Evolutionary conservation across 1,140 invertebrate genomes (phyloP), one percentile per base, ranked within the genome.

Genomic region (Heterodera carotae): DNA sequence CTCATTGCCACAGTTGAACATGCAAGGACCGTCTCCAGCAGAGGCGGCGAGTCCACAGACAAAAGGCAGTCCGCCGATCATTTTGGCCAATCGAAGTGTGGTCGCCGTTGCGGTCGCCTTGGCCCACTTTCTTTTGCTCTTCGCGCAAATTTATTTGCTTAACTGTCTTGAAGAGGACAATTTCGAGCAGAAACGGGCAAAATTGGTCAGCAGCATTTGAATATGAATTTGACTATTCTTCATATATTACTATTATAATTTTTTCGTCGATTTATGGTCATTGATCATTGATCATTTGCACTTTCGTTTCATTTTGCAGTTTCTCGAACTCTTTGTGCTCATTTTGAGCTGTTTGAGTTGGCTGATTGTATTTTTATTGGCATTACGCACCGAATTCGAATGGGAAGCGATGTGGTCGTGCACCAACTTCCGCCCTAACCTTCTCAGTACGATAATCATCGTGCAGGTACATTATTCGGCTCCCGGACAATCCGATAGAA

Each of bases 81-180:
- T 62, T 56, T 25, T 74, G 18, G 72, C 27, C 39, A 74, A 74
- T 62, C 72, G 72, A n/a, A 62, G 56, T 22, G 56, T 74, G 25
- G 72, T 64, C n/a, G 64, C 72, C 27, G 64, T 74, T 27, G 72
- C 72, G 27, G 29, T 74, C 18, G 72, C 56, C 6, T 59, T 74
- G 59, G 72, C 72, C 22, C 43, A 74, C 25, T 62, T 74, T 27
- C 64, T 74, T 25, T 36, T 74, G 53, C 56, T 74, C 1, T 74
- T 74, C 34, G 18, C 72, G 0, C 72, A 74, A 62, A 29, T 74
- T 56, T 74, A 66, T 62, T 34, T 74, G 36, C 72, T 74, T 22
- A 62, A 74, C 64, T 74, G 72, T 74, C 39, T 74, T 53, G 72
- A 74, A 6, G 72, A 62, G 22, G 72, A 74, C 25, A 74, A 74